Conservation (phyloP, 2,113 vertebrate species). For the Cepphus grylle region DNA sequence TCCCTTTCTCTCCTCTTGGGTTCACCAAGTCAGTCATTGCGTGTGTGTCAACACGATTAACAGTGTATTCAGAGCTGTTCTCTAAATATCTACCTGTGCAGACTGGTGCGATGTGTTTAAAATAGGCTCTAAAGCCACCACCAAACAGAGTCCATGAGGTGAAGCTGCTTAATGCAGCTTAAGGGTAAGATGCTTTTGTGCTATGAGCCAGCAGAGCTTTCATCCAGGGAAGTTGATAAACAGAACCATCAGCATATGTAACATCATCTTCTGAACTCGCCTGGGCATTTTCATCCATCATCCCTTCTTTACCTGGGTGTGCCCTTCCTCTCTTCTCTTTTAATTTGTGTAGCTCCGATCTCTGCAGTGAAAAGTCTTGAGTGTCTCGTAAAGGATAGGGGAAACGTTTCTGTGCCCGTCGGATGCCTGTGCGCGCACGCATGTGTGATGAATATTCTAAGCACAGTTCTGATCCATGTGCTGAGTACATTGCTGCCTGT, state of each 20-base stretch:
- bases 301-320: neutral
- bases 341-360: neutral
- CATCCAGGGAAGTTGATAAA: neutral
- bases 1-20: neutral
- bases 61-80: neutral
- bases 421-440: fast-evolving
- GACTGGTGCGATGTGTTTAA: neutral
- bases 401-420: neutral
- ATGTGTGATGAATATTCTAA: neutral
- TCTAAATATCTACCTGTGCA: neutral
- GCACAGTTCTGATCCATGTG: neutral
- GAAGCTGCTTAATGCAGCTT: slow-evolving; percentile 11
- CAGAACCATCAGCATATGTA: neutral
- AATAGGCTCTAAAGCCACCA: neutral
- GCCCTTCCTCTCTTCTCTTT: neutral
- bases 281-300: neutral
- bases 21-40: neutral
- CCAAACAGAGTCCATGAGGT: neutral
- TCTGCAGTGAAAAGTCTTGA: neutral
- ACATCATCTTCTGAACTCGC: neutral
- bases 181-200: neutral
- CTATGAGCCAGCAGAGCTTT: neutral
- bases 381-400: neutral
- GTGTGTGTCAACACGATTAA: neutral
- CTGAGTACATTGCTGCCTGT: neutral